Evolutionary conservation across 2,113 vertebrate species (phyloP).

Genomic region (Rhinoderma darwinii): DNA sequence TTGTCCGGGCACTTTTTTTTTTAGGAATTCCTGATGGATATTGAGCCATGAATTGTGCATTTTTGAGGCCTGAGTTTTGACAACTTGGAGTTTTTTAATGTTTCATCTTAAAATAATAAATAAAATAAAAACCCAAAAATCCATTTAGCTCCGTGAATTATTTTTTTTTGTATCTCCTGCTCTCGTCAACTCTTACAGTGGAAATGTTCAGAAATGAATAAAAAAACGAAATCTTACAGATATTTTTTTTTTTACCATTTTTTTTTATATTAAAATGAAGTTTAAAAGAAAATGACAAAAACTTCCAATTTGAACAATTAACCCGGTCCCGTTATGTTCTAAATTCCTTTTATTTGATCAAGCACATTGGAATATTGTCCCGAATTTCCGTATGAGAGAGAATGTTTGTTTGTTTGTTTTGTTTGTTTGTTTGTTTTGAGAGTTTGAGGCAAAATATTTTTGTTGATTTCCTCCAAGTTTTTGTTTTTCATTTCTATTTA

Average conservation of each 20-base stretch:
- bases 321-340: conserved; percentile 54
- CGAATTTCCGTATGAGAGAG: neutral
- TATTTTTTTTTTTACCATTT: conserved; percentile 23
- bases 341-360: neutral
- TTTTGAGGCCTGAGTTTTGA: conserved; percentile 66
- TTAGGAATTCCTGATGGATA: conserved; percentile 55
- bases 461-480: neutral
- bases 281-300: conserved; percentile 27
- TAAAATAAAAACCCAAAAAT: neutral
- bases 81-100: conserved; percentile 28
- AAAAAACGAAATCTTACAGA: neutral
- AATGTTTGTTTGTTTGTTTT: neutral
- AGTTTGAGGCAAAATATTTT: neutral
- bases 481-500: neutral
- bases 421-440: neutral
- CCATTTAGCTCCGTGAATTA: conserved; percentile 15
- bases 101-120: conserved; percentile 28
- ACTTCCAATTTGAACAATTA: conserved; percentile 51
- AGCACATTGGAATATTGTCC: neutral
- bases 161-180: conserved; percentile 52
- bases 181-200: conserved; percentile 32
- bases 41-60: conserved; percentile 64
- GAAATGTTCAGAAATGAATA: conserved; percentile 1
- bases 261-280: neutral
- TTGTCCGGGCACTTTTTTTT: neutral